Base-by-base conservation (phyloP, 2,797 vertebrate genomes). In the Silurus lanzhouensis region DNA sequence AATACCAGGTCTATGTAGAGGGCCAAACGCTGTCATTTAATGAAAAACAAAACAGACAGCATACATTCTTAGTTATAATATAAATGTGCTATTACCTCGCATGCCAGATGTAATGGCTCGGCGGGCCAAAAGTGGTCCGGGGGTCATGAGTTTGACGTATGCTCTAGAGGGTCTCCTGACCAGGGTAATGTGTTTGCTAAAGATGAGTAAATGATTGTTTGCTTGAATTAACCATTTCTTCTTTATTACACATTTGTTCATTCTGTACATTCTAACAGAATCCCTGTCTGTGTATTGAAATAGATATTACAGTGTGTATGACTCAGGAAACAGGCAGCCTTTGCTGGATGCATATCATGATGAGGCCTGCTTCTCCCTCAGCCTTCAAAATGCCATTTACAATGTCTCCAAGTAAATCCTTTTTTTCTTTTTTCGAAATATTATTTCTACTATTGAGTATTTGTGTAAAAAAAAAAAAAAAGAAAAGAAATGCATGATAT, bases 261-360 rank as follows among this genome's bases (percentile, higher is more conserved):
- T 76, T 67, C 19, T 71, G 27, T 52, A n/a, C 2, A 48, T 1
- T 55, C 67, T 95, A 96, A 87, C 96, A 96, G 96, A 95, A 96
- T 78, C n/a, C 27, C n/a, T 85, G 52, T 87, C 67, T 78, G 25
- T 75, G 55, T 76, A 81, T 67, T 74, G 27, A 31, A 38, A 9
- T 68, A 96, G 96, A 87, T 96, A 95, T 91, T 98, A 96, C 90
- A 92, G 93, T 2, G 94, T 97, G 60, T 99, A 98, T 2, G 97
- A 99, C 91, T 96, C 97, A 0, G 96, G 95, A 58, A 92, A 97
- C 92, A 93, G 97, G 81, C 97, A 98, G 85, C 94, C 95, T 1
- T 94, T 98, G 15, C 92, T 99, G 38, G 95, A 97, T 0, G 96
- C 97, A 31, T 98, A 99, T 90, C 97, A 98, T 19, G 96, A 98